Percentiles rank a stretch among this genome's conserved stretches.
phyloP scores from a whole-genome alignment of 2,797 vertebrate species.

The Muraenolepis orangiensis region DNA sequence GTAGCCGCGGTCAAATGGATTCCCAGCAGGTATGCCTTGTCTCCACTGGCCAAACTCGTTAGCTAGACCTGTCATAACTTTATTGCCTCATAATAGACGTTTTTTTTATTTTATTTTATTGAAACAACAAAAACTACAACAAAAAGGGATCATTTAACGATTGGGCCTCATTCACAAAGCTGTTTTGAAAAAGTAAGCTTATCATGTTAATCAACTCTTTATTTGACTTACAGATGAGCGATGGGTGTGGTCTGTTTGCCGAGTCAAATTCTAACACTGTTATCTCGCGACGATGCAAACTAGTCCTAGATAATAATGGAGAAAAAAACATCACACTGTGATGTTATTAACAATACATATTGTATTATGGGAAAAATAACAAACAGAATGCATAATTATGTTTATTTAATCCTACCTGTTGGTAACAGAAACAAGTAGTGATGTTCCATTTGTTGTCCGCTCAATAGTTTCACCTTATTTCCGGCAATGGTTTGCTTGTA shows the following conservation, averaged over 20 bases:
- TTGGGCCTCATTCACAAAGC: conserved; percentile 2
- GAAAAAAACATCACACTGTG: not conserved
- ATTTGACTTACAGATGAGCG: not conserved
- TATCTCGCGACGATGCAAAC: not conserved
- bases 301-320: not conserved
- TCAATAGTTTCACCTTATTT: not conserved
- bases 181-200: not conserved
- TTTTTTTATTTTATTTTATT: not conserved
- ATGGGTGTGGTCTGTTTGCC: not conserved
- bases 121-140: not conserved
- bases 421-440: not conserved
- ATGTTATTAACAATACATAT: not conserved
- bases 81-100: not conserved
- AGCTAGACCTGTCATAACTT: not conserved
- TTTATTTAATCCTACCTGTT: not conserved
- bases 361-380: not conserved
- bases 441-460: not conserved
- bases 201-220: not conserved
- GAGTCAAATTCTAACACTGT: not conserved
- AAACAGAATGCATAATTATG: no score
- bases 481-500: not conserved
- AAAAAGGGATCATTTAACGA: not conserved
- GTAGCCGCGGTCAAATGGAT: conserved; percentile 66
- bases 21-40: conserved; percentile 49
- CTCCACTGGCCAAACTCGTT: conserved; percentile 28